These are phyloP conservation scores for Agrotis exclamationis DNA, from an alignment of 2,888 invertebrate species.

Conservation along the genomic window DNA sequence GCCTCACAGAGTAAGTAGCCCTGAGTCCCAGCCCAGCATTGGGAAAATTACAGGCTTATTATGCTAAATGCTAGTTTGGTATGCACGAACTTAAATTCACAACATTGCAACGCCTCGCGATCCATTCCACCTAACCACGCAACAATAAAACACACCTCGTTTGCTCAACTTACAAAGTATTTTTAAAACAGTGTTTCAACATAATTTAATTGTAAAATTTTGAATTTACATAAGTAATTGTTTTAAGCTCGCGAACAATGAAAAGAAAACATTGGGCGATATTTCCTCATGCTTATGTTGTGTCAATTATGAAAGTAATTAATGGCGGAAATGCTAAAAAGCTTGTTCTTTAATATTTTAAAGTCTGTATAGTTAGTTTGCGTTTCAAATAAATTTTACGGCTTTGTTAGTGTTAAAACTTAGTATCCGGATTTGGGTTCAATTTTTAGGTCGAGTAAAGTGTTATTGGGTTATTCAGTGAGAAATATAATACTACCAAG, in stretches of 20 bases:
- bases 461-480: background rate
- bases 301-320: slow-evolving; percentile 40
- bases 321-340: slow-evolving; percentile 11
- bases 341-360: background rate
- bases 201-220: slow-evolving; percentile 46
- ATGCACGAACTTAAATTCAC: slow-evolving; percentile 25
- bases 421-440: background rate
- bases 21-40: background rate
- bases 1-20: too few relatives aligned
- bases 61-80: slow-evolving; percentile 1
- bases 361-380: background rate
- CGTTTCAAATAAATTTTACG: background rate
- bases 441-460: background rate
- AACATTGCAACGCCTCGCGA: slow-evolving; percentile 27
- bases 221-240: slow-evolving; percentile 53
- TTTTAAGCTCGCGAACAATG: slow-evolving; percentile 33
- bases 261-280: slow-evolving; percentile 33
- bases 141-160: slow-evolving; percentile 34
- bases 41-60: background rate
- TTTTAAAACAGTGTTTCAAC: slow-evolving; percentile 35
- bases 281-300: slow-evolving; percentile 14
- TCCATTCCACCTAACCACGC: slow-evolving; percentile 29
- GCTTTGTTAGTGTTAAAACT: background rate
- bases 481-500: too few relatives aligned
- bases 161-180: slow-evolving; percentile 37